phyloP scores from a whole-genome alignment of 2,888 invertebrate species.

The Alentia gelatinosa region DNA sequence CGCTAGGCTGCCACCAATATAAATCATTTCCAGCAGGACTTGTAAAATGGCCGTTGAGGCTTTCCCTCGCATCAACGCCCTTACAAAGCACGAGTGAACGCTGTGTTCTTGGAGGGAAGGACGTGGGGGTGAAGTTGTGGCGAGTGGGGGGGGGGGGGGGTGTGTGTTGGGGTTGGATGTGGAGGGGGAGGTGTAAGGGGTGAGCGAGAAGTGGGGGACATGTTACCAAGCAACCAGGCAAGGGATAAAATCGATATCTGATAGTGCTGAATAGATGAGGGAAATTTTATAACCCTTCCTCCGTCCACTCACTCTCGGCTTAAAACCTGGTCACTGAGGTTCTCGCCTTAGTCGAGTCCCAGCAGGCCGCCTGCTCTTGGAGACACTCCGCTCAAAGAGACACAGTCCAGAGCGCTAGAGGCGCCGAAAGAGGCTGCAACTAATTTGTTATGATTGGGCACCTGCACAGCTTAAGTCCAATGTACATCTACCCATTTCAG shows the following conservation, averaged over 20 bases:
- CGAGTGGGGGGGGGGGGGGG: neutral
- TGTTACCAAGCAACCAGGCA: slow-evolving; percentile 22
- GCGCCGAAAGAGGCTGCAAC: neutral
- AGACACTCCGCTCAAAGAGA: too few species aligned
- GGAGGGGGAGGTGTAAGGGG: neutral
- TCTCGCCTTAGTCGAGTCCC: neutral
- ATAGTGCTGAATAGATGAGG: neutral
- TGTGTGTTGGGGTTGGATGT: neutral
- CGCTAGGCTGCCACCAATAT: neutral
- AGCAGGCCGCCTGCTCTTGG: neutral
- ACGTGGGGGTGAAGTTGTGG: neutral
- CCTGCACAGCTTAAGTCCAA: too few species aligned
- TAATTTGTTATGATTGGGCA: slow-evolving; percentile 17
- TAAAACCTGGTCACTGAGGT: neutral
- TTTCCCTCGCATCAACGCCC: neutral
- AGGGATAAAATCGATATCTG: slow-evolving; percentile 6
- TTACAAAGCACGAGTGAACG: neutral
- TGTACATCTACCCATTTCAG: too few species aligned
- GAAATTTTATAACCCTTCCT: neutral
- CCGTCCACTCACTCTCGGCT: neutral
- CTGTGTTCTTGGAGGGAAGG: neutral
- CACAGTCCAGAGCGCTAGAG: neutral
- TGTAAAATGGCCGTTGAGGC: neutral
- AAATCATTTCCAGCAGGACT: neutral
- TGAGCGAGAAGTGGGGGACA: neutral